Conservation (phyloP, 2,888 invertebrate genomes). For the Hirtodrosophila alboralis region DNA sequence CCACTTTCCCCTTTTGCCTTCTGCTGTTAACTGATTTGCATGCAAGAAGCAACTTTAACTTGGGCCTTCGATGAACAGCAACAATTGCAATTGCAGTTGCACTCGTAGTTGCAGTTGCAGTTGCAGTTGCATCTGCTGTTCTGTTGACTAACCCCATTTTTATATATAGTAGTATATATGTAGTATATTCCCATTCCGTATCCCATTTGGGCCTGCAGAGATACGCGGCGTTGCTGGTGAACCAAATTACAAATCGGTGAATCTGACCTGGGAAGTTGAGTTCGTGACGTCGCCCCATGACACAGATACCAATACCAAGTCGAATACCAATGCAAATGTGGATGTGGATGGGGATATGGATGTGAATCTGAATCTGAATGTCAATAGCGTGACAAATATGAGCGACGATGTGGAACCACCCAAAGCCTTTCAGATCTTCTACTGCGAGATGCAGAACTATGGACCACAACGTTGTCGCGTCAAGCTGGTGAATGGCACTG, state of each 20-base stretch:
- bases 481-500: constrained; percentile 81
- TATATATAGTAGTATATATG: constrained; percentile 8
- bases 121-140: constrained; percentile 41
- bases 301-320: constrained; percentile 50
- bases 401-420: constrained; percentile 82
- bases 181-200: constrained; percentile 52
- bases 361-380: constrained; percentile 34
- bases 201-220: constrained; percentile 70
- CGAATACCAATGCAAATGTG: constrained; percentile 27
- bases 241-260: constrained; percentile 84
- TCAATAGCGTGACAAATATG: constrained; percentile 72
- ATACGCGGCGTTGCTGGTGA: constrained; percentile 84
- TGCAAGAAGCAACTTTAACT: constrained; percentile 57
- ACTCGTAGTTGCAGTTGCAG: constrained; percentile 17
- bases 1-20: constrained; percentile 14
- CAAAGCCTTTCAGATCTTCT: constrained; percentile 88
- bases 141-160: constrained; percentile 58
- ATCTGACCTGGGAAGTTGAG: constrained; percentile 84
- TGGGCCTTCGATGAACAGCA: constrained; percentile 43
- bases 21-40: constrained; percentile 69
- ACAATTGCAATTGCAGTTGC: constrained; percentile 22
- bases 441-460: constrained; percentile 92
- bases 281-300: constrained; percentile 73
- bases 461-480: constrained; percentile 90
- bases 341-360: constrained; percentile 20